Conservation (phyloP, 2,797 vertebrate species). For the Adrianichthys oophorus region DNA sequence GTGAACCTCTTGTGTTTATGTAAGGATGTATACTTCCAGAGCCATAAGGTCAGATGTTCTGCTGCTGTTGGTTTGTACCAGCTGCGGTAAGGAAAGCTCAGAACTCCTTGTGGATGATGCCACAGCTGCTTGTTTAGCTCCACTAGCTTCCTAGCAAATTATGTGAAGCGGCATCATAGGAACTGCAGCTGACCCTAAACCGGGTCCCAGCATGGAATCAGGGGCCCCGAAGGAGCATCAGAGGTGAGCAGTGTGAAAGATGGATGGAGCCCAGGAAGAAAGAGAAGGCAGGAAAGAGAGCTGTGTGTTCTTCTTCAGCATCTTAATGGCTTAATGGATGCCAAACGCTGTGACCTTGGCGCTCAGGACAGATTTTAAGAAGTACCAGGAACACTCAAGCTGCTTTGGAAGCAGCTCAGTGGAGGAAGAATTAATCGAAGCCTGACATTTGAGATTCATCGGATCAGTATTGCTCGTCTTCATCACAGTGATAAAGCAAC, state of each 20-base stretch:
- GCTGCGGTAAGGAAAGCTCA: too few relatives aligned
- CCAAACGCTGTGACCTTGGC: constrained; percentile 63
- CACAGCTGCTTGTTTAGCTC: too few relatives aligned
- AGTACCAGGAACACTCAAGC: constrained; percentile 64
- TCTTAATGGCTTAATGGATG: constrained; percentile 68
- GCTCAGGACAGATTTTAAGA: constrained; percentile 53
- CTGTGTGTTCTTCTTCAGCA: constrained; percentile 19
- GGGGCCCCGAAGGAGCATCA: too few relatives aligned
- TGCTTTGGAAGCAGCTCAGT: constrained; percentile 52
- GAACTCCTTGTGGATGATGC: too few relatives aligned
- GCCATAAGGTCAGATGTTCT: too few relatives aligned
- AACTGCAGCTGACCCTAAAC: too few relatives aligned
- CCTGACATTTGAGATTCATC: constrained; percentile 27
- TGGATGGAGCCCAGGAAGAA: constrained; percentile 5
- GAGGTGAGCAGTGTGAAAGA: constrained; percentile 1
- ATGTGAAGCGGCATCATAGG: too few relatives aligned
- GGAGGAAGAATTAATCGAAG: constrained; percentile 34
- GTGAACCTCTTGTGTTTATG: too few relatives aligned
- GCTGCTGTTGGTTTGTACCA: too few relatives aligned
- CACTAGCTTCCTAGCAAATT: too few relatives aligned
- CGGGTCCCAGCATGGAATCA: too few relatives aligned
- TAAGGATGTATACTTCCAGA: too few relatives aligned
- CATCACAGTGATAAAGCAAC: constrained; percentile 11
- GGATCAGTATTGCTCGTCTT: constrained; percentile 22
- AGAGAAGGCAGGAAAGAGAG: constrained; percentile 32